phyloP scores from a whole-genome alignment of 2,797 vertebrate species.

The Myotis daubentonii region DNA sequence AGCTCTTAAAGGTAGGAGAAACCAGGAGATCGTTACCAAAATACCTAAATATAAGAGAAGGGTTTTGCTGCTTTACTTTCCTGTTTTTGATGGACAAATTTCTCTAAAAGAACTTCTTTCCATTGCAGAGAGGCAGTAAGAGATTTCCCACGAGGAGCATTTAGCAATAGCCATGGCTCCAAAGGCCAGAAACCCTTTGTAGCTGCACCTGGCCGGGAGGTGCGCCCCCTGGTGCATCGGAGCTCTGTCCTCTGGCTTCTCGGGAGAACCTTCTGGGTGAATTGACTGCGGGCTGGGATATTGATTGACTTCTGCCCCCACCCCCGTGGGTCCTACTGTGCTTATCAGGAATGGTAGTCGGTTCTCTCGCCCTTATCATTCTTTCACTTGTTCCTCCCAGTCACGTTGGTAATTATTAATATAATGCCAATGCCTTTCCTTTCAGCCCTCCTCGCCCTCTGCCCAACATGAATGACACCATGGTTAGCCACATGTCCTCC shows the following conservation, averaged over 20 bases:
- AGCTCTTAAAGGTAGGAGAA: neutral
- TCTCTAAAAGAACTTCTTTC: slow-evolving; percentile 26
- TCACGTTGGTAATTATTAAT: slow-evolving; percentile 59
- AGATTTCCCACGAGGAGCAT: slow-evolving; percentile 31
- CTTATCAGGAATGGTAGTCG: neutral
- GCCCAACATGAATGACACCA: slow-evolving; percentile 93
- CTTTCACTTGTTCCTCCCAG: neutral
- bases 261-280: neutral
- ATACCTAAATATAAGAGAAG: neutral
- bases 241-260: neutral
- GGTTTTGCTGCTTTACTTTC: neutral
- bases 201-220: neutral
- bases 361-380: slow-evolving; percentile 4
- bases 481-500: slow-evolving; percentile 92
- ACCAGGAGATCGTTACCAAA: neutral
- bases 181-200: neutral
- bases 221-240: too few species aligned
- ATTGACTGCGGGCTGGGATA: neutral
- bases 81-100: neutral
- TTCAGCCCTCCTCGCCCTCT: slow-evolving; percentile 86
- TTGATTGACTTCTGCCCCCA: accelerated
- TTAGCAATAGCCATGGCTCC: slow-evolving; percentile 32
- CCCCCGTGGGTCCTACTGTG: neutral
- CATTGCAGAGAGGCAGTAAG: neutral
- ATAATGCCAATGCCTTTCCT: slow-evolving; percentile 53